Conservation (phyloP, 2,113 vertebrate species). For the Festucalex cinctus region DNA sequence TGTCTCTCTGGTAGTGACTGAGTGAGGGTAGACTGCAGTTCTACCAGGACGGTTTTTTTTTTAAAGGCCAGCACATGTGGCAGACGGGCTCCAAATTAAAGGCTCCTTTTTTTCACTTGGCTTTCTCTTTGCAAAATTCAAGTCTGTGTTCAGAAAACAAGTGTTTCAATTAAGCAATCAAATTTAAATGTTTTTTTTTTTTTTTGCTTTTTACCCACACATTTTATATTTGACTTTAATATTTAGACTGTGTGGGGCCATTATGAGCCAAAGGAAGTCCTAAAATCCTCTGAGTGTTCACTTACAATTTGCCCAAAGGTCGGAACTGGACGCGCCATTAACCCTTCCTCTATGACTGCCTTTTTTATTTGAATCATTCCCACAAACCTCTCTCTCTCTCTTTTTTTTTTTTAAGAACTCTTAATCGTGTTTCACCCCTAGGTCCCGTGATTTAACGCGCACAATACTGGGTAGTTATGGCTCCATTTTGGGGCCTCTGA, state of each 20-base stretch:
- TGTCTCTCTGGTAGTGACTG: conserved; percentile 25
- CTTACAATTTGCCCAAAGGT: conserved; percentile 53
- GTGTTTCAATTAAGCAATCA: conserved; percentile 7
- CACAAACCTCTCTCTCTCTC: conserved; percentile 36
- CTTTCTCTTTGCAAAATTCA: conserved; percentile 41
- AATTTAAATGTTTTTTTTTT: conserved; percentile 19
- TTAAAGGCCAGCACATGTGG: conserved; percentile 70
- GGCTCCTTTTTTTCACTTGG: conserved; percentile 63
- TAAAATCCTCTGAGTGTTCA: conserved; percentile 31
- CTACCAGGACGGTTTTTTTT: conserved; percentile 53
- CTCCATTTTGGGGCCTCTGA: conserved; percentile 36
- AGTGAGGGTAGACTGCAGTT: conserved; percentile 40
- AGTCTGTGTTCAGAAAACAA: conserved; percentile 13
- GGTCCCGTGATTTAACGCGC: conserved; percentile 39
- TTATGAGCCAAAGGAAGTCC: neutral
- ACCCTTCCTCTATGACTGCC: conserved; percentile 33
- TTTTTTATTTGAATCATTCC: conserved; percentile 45
- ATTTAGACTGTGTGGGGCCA: neutral
- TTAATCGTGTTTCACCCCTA: conserved; percentile 58
- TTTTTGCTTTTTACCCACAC: conserved; percentile 7
- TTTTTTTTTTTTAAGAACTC: conserved; percentile 40
- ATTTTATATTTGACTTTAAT: neutral
- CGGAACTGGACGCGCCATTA: conserved; percentile 39
- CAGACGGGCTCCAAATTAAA: conserved; percentile 74
- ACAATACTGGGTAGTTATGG: conserved; percentile 24